Conservation (phyloP, 2,113 vertebrate species). For the Bucco capensis region DNA sequence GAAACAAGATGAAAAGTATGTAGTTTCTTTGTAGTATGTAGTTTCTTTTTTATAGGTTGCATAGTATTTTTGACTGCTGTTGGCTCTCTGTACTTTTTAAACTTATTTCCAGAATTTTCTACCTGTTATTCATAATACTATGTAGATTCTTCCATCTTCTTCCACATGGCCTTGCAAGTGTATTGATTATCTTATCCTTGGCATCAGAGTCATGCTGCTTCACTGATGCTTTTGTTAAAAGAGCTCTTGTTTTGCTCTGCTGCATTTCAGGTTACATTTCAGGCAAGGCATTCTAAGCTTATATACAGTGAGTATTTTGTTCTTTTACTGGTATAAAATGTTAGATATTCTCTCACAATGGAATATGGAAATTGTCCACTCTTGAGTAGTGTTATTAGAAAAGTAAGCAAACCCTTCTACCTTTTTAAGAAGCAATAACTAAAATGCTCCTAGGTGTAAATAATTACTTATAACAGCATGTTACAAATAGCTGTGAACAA, state of each 20-base stretch:
- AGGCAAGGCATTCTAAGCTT: neutral
- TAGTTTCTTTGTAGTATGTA: neutral
- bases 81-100: neutral
- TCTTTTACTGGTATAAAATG: neutral
- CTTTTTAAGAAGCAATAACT: neutral
- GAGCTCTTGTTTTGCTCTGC: neutral
- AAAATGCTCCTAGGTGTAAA: conserved; percentile 9
- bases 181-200: neutral
- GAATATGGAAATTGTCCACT: neutral
- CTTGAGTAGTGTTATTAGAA: neutral
- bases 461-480: conserved; percentile 45
- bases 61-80: fast-evolving
- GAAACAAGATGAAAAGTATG: neutral
- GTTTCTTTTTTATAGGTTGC: neutral
- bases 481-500: conserved; percentile 41
- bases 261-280: neutral
- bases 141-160: neutral
- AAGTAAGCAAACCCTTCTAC: neutral
- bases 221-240: neutral
- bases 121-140: neutral
- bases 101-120: neutral
- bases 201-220: neutral
- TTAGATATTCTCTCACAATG: neutral
- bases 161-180: fast-evolving
- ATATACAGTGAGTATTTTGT: neutral